Percentiles rank a stretch among this genome's conserved stretches.
These are phyloP conservation scores for Pseudococcus jackbeardsleyi DNA, from an alignment of 2,888 invertebrate genomes.

Conservation along the genomic window DNA sequence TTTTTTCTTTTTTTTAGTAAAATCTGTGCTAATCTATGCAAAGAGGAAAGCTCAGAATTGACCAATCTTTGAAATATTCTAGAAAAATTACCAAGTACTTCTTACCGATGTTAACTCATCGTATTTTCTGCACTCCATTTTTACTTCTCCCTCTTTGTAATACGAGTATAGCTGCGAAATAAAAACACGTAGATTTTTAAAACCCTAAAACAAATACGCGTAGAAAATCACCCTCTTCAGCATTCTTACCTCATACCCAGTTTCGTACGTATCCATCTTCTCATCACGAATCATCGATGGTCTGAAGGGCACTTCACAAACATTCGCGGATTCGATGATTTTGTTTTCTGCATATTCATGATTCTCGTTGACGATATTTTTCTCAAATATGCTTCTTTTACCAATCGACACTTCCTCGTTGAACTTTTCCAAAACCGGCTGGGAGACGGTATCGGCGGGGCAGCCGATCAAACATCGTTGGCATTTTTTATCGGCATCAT, in stretches of 20 bases:
- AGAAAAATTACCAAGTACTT: too few relatives aligned
- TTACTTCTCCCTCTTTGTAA: not conserved
- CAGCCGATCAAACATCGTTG: not conserved
- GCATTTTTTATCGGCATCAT: not conserved
- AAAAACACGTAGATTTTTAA: not conserved
- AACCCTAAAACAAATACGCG: not conserved
- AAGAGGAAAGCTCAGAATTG: too few relatives aligned
- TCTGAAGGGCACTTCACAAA: not conserved
- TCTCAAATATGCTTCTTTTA: not conserved
- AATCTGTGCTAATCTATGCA: too few relatives aligned
- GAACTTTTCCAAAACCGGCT: not conserved
- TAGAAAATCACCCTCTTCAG: too few relatives aligned
- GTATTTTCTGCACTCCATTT: not conserved
- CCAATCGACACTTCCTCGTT: not conserved
- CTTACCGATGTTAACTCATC: not conserved
- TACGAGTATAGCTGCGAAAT: not conserved
- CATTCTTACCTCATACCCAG: not conserved
- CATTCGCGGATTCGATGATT: not conserved
- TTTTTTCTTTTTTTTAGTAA: too few relatives aligned
- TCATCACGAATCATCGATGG: not conserved
- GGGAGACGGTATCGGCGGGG: not conserved
- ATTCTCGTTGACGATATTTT: not conserved
- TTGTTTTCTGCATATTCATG: slow-evolving; percentile 20
- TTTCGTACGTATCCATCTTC: not conserved
- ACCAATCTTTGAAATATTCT: too few relatives aligned